Evolutionary conservation across 2,888 invertebrate genomes (phyloP), one percentile per base, ranked within the genome.

Genomic region (Psylliodes chrysocephalus): DNA sequence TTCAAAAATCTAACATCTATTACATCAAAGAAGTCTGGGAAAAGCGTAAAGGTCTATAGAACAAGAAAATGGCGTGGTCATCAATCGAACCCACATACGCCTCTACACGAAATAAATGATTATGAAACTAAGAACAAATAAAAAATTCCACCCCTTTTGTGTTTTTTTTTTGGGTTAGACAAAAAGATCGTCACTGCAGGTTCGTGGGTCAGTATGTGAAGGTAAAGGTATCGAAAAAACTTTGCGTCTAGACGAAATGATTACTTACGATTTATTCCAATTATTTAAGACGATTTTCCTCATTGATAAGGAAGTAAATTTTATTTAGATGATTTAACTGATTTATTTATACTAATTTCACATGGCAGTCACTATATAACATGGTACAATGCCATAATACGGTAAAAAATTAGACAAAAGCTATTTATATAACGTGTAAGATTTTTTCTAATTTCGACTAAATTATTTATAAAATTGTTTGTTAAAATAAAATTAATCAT

Each of bases 1-100:
- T 35, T 35, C 35, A 14, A 35, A 35, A 55, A 44, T 55, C 19
- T n/a, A 44, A 55, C 38, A 46, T 55, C 44, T 44, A 55, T 44
- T 55, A 55, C 55, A 44, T 30, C 18, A 18, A 33, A 55, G 42
- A 42, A 55, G 55, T 55, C 44, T 42, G 17, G 14, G 55, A 6
- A 28, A 12, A 55, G 33, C 28, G 12, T 55, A 55, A 28, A 55
- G 28, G 18, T 44, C 33, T 42, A 7, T 33, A 33, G 18, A 49
- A 59, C 59, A 59, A 49, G 59, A 28, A 59, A 59, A 59, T 51
- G 59, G 59, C 59, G 59, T 59, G 59, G 59, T 59, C 49, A 59
- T 59, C 49, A 59, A 59, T 59, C 59, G 59, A 46, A 28, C 59
- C 59, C 49, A 59, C 59, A 59, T 59, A 59, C 59, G 59, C 59